phyloP scores from a whole-genome alignment of 1,140 invertebrate species.

The Lasaia peninsularis region DNA sequence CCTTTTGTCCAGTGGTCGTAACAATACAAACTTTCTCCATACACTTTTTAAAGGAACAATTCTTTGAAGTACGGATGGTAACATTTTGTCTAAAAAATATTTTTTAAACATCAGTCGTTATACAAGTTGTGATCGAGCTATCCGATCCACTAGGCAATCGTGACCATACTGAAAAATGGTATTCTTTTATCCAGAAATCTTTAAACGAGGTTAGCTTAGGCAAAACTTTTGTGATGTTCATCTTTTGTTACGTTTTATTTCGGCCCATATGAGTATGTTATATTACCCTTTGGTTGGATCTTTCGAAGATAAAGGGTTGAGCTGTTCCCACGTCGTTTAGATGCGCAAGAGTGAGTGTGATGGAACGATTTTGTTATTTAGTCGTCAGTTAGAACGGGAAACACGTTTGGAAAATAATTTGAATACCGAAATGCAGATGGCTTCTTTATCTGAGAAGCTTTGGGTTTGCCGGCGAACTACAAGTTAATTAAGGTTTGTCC shows the following conservation, averaged over 20 bases:
- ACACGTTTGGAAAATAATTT: slow-evolving; percentile 76
- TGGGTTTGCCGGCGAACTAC: slow-evolving; percentile 59
- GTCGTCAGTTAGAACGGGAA: slow-evolving; percentile 46
- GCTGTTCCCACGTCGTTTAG: slow-evolving; percentile 38
- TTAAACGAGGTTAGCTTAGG: slow-evolving; percentile 76
- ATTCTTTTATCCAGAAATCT: slow-evolving; percentile 76
- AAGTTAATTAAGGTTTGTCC: slow-evolving; percentile 76
- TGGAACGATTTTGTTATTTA: slow-evolving; percentile 48
- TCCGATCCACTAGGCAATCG: slow-evolving; percentile 67
- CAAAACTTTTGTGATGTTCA: slow-evolving; percentile 73
- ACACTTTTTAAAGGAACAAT: slow-evolving; percentile 41
- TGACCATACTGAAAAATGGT: slow-evolving; percentile 75
- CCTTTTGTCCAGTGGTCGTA: slow-evolving; percentile 40
- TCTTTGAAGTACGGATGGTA: slow-evolving; percentile 17
- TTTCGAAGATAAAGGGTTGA: slow-evolving; percentile 44
- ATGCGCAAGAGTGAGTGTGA: slow-evolving; percentile 71
- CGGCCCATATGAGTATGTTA: slow-evolving; percentile 63
- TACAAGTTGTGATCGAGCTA: slow-evolving; percentile 52
- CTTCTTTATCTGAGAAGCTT: slow-evolving; percentile 65
- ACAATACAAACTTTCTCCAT: slow-evolving; percentile 57
- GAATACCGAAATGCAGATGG: slow-evolving; percentile 76
- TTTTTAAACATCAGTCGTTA: slow-evolving; percentile 44
- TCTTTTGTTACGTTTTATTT: slow-evolving; percentile 66
- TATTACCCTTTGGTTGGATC: slow-evolving; percentile 52
- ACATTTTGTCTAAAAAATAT: slow-evolving; percentile 31